phyloP scores from a whole-genome alignment of 1,140 invertebrate species.

The Pemphigus obesinymphae region DNA sequence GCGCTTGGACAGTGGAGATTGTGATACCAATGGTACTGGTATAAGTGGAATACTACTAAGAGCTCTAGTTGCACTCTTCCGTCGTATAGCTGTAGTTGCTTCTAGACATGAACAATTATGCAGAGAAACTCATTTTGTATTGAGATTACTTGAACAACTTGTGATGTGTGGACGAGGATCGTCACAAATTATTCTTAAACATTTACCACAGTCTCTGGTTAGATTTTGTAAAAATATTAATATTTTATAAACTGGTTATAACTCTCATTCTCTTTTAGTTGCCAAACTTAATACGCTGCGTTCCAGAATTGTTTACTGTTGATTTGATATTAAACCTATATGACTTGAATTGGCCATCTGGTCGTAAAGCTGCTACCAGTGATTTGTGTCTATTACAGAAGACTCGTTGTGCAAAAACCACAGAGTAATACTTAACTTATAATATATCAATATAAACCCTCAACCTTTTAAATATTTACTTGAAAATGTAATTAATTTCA shows the following conservation, averaged over 20 bases:
- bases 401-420: conserved; percentile 52
- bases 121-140: conserved; percentile 79
- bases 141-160: conserved; percentile 73
- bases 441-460: background rate
- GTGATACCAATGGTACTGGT: background rate
- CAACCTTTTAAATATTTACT: too few relatives aligned
- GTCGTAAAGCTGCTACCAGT: conserved; percentile 72
- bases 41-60: conserved; percentile 54
- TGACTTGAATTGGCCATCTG: conserved; percentile 65
- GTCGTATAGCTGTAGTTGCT: conserved; percentile 68
- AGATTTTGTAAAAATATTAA: background rate
- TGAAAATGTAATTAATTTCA: background rate
- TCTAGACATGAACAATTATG: conserved; percentile 69
- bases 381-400: conserved; percentile 76
- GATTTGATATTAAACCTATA: conserved; percentile 70
- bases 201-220: conserved; percentile 71
- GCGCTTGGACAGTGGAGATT: conserved; percentile 41
- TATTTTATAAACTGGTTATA: background rate
- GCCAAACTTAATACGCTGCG: conserved; percentile 72
- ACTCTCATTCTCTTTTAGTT: conserved; percentile 50
- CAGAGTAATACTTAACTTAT: background rate
- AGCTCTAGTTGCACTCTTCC: conserved; percentile 63
- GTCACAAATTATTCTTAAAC: conserved; percentile 68
- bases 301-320: conserved; percentile 69
- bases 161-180: conserved; percentile 75